Conservation (phyloP, 2,888 invertebrate species). For the Troides helena region DNA sequence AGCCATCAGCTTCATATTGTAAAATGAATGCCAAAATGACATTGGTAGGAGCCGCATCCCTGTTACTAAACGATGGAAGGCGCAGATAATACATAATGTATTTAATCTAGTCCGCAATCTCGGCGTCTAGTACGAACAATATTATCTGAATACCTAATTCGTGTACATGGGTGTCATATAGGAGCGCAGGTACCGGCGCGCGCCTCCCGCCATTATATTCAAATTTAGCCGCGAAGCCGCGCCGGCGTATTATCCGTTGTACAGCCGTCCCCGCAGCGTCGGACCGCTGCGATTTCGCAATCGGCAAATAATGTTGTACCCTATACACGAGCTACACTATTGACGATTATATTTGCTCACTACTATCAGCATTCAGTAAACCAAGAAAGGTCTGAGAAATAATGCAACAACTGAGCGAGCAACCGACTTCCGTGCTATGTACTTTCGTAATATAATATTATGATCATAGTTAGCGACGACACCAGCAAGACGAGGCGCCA, state of each 20-base stretch:
- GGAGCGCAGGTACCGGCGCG: slow-evolving; percentile 56
- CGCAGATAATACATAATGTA: slow-evolving; percentile 11
- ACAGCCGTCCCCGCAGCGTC: slow-evolving; percentile 26
- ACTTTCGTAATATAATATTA: too few species aligned
- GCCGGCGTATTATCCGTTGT: slow-evolving; percentile 39
- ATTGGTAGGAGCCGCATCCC: not conserved
- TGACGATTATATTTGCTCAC: slow-evolving; percentile 17
- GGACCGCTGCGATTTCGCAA: slow-evolving; percentile 22
- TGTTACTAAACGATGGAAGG: slow-evolving; percentile 2
- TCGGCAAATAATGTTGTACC: slow-evolving; percentile 27
- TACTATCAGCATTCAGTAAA: not conserved
- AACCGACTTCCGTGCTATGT: too few species aligned
- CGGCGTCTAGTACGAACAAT: slow-evolving; percentile 19
- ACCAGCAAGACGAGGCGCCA: too few species aligned
- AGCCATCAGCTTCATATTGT: not conserved
- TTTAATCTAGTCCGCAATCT: slow-evolving; percentile 25
- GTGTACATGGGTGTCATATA: slow-evolving; percentile 21
- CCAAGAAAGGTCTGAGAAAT: too few species aligned
- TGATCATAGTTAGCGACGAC: too few species aligned
- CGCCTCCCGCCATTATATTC: slow-evolving; percentile 72
- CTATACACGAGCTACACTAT: slow-evolving; percentile 3
- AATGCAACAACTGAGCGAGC: too few species aligned
- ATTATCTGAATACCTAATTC: slow-evolving; percentile 27
- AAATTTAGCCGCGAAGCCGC: slow-evolving; percentile 64
- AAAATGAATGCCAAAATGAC: not conserved